Evolutionary conservation across 2,113 vertebrate genomes (phyloP).

Genomic region (Cardinalis cardinalis): DNA sequence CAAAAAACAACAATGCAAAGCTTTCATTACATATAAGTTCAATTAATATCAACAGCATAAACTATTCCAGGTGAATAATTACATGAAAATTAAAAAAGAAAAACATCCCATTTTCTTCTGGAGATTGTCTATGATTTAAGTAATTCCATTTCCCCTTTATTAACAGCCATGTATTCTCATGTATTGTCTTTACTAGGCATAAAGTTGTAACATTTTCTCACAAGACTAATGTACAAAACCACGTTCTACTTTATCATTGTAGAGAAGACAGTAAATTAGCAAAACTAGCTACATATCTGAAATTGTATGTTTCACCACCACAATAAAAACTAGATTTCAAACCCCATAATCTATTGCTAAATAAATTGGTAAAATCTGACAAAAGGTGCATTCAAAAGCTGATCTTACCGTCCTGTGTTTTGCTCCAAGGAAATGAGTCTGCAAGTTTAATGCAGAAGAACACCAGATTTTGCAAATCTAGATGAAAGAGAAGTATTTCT

Average conservation of each 20-base stretch:
- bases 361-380: background rate
- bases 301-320: background rate
- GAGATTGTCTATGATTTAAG: background rate
- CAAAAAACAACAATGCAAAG: background rate
- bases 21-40: background rate
- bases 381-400: background rate
- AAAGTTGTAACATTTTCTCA: background rate
- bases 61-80: background rate
- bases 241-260: background rate
- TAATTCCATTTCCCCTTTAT: background rate
- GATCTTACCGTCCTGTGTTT: constrained; percentile 53
- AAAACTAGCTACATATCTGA: background rate
- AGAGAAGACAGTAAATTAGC: background rate
- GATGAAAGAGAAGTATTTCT: constrained; percentile 10
- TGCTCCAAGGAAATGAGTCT: constrained; percentile 52
- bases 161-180: background rate
- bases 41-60: background rate
- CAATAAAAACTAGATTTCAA: background rate
- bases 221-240: background rate
- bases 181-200: background rate
- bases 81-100: background rate
- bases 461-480: constrained; percentile 66
- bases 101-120: background rate
- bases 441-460: constrained; percentile 58
- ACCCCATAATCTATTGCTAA: background rate